Evolutionary conservation across 2,888 invertebrate genomes (phyloP).

Genomic region (Leucoptera coffeella): DNA sequence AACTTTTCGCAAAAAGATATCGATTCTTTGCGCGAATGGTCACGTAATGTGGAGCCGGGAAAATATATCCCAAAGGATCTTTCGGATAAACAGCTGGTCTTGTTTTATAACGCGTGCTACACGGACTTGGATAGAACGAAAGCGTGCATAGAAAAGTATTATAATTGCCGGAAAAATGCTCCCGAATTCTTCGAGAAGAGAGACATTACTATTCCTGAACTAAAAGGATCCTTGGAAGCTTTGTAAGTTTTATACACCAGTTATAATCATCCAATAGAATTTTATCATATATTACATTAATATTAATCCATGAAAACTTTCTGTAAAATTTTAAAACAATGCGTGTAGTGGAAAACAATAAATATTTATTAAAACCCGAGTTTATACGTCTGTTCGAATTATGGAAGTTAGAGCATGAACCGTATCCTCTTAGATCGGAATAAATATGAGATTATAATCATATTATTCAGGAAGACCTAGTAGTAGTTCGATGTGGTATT

Average conservation of each 20-base stretch:
- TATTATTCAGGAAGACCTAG: too few relatives aligned
- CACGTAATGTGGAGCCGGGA: slow-evolving; percentile 33
- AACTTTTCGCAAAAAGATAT: slow-evolving; percentile 44
- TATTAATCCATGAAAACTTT: too few relatives aligned
- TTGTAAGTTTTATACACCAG: slow-evolving; percentile 50
- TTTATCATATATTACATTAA: too few relatives aligned
- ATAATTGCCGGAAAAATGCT: slow-evolving; percentile 46
- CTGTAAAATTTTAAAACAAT: too few relatives aligned
- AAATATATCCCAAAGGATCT: slow-evolving; percentile 46
- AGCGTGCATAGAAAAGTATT: slow-evolving; percentile 59
- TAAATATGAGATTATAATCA: too few relatives aligned
- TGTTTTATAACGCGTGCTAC: slow-evolving; percentile 62
- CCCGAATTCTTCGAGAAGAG: slow-evolving; percentile 61
- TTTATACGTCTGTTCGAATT: too few relatives aligned
- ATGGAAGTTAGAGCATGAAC: too few relatives aligned
- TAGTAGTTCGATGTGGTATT: too few relatives aligned
- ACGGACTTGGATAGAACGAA: slow-evolving; percentile 53
- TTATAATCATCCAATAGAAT: too few relatives aligned
- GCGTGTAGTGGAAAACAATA: too few relatives aligned
- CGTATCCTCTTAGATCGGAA: too few relatives aligned
- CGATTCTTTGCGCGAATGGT: slow-evolving; percentile 33
- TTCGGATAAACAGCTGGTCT: slow-evolving; percentile 55
- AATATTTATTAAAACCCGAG: too few relatives aligned
- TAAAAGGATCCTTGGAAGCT: slow-evolving; percentile 32
- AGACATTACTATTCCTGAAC: slow-evolving; percentile 41